Evolutionary conservation across 2,113 vertebrate genomes (phyloP).

Genomic region (Eupsittula cactorum): DNA sequence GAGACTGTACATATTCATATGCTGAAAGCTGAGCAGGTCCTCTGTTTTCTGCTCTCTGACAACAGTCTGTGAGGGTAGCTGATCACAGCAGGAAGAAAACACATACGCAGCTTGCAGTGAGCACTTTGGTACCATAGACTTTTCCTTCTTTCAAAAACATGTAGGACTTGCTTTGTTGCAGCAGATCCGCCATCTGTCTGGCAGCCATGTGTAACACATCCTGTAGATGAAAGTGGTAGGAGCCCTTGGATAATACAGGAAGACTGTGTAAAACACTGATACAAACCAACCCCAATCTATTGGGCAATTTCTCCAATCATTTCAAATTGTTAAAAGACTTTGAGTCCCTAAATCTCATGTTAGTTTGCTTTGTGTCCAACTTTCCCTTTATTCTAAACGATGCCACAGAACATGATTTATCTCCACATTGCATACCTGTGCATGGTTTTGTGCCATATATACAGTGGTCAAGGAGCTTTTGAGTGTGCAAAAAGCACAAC

Average conservation of each 20-base stretch:
- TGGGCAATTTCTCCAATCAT: neutral
- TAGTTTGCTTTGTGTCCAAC: neutral
- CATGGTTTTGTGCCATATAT: neutral
- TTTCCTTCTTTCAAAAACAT: neutral
- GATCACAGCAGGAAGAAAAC: neutral
- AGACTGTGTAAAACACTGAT: neutral
- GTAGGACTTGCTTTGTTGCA: neutral
- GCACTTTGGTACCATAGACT: neutral
- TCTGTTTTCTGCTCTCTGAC: neutral
- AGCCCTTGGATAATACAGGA: neutral
- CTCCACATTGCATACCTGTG: neutral
- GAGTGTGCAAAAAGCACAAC: neutral
- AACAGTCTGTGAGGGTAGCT: neutral
- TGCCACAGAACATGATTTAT: neutral
- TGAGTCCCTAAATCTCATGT: neutral
- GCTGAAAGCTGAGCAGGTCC: neutral
- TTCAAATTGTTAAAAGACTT: neutral
- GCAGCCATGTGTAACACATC: neutral
- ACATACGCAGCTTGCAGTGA: accelerated
- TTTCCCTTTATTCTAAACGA: neutral
- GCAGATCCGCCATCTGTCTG: neutral
- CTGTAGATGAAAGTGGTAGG: neutral
- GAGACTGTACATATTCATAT: neutral
- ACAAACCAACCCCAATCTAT: accelerated
- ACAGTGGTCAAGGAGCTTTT: neutral